These are phyloP conservation scores for Dascyllus trimaculatus DNA, from an alignment of 2,113 vertebrate species.

Conservation along the genomic window DNA sequence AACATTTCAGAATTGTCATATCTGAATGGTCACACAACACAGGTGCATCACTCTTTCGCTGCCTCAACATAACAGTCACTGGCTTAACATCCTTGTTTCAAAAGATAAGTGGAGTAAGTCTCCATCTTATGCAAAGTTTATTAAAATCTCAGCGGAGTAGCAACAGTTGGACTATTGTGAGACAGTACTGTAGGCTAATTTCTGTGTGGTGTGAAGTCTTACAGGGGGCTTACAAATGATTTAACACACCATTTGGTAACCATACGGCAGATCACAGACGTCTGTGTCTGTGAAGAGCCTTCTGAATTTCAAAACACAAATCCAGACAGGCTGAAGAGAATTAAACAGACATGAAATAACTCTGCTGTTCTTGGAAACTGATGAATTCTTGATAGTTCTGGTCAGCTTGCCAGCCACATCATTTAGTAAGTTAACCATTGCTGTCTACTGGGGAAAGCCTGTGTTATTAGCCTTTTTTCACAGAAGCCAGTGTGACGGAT, in stretches of 20 bases:
- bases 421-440: accelerated
- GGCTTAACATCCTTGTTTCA: not conserved
- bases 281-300: not conserved
- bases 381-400: not conserved
- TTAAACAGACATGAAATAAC: not conserved
- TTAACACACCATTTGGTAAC: not conserved
- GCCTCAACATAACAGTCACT: not conserved
- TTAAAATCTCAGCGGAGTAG: too few species aligned
- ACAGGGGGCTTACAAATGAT: not conserved
- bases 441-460: not conserved
- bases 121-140: not conserved
- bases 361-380: not conserved
- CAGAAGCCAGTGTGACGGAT: not conserved
- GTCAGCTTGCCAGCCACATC: not conserved
- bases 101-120: not conserved
- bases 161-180: too few species aligned
- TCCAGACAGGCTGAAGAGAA: not conserved
- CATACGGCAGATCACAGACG: not conserved
- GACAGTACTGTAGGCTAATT: not conserved
- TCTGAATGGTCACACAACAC: not conserved
- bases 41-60: not conserved
- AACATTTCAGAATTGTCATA: too few species aligned
- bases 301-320: not conserved
- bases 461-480: not conserved
- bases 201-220: not conserved